phyloP scores from a whole-genome alignment of 35 echinoderm and acorn worm genomes.

The Apostichopus japonicus region DNA sequence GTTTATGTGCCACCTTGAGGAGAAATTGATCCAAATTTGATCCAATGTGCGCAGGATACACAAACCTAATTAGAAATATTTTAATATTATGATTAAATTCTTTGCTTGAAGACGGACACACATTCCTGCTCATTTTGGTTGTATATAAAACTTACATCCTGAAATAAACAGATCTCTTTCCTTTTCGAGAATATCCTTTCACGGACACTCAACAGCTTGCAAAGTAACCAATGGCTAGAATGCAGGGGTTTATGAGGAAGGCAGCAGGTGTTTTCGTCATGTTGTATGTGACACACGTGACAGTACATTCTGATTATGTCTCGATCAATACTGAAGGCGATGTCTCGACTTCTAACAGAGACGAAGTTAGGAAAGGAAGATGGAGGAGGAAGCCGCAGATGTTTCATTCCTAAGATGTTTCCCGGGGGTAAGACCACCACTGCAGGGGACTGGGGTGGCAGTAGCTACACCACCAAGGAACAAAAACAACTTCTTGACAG shows the following conservation, averaged over 20 bases:
- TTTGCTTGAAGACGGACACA: no score
- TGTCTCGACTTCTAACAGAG: neutral
- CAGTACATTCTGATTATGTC: neutral
- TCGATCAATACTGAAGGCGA: neutral
- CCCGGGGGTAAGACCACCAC: neutral
- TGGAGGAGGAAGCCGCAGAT: neutral
- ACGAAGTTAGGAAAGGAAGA: neutral
- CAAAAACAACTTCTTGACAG: neutral
- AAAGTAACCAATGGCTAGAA: neutral
- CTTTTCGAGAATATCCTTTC: no score
- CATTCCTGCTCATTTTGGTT: no score
- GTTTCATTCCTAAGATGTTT: slow-evolving; percentile 19
- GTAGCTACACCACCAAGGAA: neutral
- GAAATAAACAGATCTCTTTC: no score
- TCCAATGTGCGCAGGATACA: neutral
- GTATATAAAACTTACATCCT: no score
- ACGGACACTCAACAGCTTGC: no score
- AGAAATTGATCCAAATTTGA: no score
- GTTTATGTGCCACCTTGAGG: no score
- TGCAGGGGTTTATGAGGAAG: neutral
- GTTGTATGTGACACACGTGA: neutral
- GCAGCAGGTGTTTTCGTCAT: neutral
- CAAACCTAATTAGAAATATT: neutral
- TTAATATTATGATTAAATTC: neutral
- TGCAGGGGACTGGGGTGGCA: neutral